Percentiles rank a stretch among this genome's conserved stretches.
These are phyloP conservation scores for Semaprochilodus insignis DNA, from an alignment of 2,797 vertebrate genomes.

Conservation along the genomic window DNA sequence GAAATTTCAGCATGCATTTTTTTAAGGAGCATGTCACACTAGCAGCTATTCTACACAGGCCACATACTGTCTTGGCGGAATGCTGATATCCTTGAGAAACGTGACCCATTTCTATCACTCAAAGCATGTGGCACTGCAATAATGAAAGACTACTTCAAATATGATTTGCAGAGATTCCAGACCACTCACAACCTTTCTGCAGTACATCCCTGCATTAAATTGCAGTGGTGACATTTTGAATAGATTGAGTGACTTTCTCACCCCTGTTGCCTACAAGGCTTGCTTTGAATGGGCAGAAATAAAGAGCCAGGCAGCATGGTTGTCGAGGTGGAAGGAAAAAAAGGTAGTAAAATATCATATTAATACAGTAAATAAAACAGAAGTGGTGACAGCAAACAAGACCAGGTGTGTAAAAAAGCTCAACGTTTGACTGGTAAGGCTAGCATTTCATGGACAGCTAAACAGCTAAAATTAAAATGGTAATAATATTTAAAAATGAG, in stretches of 20 bases:
- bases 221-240: slow-evolving; percentile 54
- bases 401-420: not conserved
- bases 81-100: slow-evolving; percentile 51
- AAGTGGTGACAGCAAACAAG: not conserved
- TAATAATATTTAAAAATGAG: too few species aligned
- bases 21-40: slow-evolving; percentile 32
- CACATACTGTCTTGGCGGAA: slow-evolving; percentile 42
- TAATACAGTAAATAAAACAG: not conserved
- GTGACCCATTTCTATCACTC: slow-evolving; percentile 56
- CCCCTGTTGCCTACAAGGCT: slow-evolving; percentile 41
- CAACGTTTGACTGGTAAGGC: too few species aligned
- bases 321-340: not conserved
- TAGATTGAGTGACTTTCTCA: slow-evolving; percentile 45
- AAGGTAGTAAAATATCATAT: not conserved
- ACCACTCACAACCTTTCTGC: slow-evolving; percentile 65
- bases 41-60: slow-evolving; percentile 30
- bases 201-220: slow-evolving; percentile 56
- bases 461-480: not conserved
- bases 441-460: too few species aligned
- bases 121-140: slow-evolving; percentile 49
- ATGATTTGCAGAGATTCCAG: slow-evolving; percentile 68
- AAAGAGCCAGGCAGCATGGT: slow-evolving; percentile 4
- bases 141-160: slow-evolving; percentile 64
- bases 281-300: slow-evolving; percentile 60
- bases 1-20: slow-evolving; percentile 33